A percentile compares a stretch with the other conserved stretches of the same genome.
phyloP scores from a whole-genome alignment of 2,888 invertebrate species.

The Limnephilus rhombicus region DNA sequence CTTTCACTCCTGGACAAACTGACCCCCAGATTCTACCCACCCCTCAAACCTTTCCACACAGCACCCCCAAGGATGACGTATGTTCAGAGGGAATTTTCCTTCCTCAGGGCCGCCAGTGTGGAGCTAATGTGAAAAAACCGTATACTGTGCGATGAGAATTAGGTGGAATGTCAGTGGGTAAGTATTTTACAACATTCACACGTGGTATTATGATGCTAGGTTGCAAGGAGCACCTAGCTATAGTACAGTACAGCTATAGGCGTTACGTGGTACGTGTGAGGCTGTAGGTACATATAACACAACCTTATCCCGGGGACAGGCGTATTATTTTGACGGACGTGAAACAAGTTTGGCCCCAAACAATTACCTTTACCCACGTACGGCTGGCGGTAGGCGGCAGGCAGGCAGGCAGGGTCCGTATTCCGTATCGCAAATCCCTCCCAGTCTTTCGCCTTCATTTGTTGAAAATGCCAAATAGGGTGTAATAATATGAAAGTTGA shows the following conservation, averaged over 20 bases:
- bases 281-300: background rate
- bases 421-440: conserved; percentile 53
- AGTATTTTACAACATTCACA: background rate
- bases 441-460: conserved; percentile 54
- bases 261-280: background rate
- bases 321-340: conserved; percentile 44
- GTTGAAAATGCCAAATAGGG: conserved; percentile 60
- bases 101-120: too few relatives aligned
- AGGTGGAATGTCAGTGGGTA: background rate
- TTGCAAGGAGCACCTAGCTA: background rate
- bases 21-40: too few relatives aligned
- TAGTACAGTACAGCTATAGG: background rate
- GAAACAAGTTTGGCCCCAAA: conserved; percentile 40
- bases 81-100: too few relatives aligned
- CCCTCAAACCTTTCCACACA: too few relatives aligned
- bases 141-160: background rate
- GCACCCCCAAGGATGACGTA: too few relatives aligned
- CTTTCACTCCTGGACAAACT: too few relatives aligned
- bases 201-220: background rate
- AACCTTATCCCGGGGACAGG: background rate
- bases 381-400: background rate
- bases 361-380: conserved; percentile 33
- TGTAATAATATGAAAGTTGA: conserved; percentile 58
- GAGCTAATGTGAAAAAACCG: background rate
- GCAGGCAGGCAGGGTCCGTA: conserved; percentile 49